Evolutionary conservation across 2,797 vertebrate genomes (phyloP).

Genomic region (Malacoctenus gilli): DNA sequence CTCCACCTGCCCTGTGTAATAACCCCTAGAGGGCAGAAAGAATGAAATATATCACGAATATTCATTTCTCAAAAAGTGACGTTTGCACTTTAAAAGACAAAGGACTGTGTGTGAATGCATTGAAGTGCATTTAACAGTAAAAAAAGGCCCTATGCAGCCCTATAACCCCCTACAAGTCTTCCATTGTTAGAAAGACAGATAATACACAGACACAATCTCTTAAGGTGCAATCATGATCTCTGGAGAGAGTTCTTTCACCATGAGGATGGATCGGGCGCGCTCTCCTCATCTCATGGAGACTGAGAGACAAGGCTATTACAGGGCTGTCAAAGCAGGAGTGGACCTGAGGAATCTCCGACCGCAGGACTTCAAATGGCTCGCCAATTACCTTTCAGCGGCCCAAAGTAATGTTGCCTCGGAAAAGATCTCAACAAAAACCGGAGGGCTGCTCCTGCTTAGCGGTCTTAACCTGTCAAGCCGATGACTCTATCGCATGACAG

Average conservation of each 20-base stretch:
- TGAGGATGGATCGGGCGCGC: conserved; percentile 47
- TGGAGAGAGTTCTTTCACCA: conserved; percentile 45
- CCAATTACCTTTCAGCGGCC: conserved; percentile 66
- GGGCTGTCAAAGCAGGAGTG: conserved; percentile 62
- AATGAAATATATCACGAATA: conserved; percentile 7
- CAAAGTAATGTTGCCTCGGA: conserved; percentile 36
- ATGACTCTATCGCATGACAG: neutral
- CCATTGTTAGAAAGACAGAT: conserved; percentile 46
- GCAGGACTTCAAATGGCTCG: conserved; percentile 57
- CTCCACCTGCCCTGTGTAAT: conserved; percentile 29
- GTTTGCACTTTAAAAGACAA: conserved; percentile 17
- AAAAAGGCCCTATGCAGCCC: conserved; percentile 25
- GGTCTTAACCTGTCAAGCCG: conserved; percentile 6
- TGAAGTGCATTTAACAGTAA: conserved; percentile 40
- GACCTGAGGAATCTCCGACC: conserved; percentile 63
- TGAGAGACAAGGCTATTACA: conserved; percentile 76
- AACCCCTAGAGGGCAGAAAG: conserved; percentile 29
- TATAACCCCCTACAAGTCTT: conserved; percentile 11
- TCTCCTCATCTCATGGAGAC: conserved; percentile 52
- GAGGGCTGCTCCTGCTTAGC: conserved; percentile 3
- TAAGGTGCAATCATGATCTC: conserved; percentile 53
- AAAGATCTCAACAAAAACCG: conserved; percentile 25
- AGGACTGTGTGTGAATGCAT: conserved; percentile 14
- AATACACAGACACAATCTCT: conserved; percentile 54
- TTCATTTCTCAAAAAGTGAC: conserved; percentile 15